Conservation (phyloP, 2,113 vertebrate genomes). For the Murina feae region DNA sequence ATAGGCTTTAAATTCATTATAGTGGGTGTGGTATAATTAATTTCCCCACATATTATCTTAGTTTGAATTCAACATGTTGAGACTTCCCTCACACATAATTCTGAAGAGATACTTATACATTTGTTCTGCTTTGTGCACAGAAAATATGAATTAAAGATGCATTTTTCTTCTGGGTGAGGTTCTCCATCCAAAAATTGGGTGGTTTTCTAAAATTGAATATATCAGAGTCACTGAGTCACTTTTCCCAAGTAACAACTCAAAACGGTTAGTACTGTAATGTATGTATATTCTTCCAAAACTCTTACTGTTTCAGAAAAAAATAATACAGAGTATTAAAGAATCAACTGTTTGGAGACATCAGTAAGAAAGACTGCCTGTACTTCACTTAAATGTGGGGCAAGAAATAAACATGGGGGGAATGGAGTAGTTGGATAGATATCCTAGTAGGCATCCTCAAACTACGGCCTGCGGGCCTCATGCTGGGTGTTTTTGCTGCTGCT, state of each 20-base stretch:
- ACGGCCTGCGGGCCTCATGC: too few species aligned
- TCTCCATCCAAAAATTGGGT: neutral
- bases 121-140: neutral
- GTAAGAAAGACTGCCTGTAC: neutral
- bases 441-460: too few species aligned
- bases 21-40: neutral
- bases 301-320: neutral
- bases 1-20: neutral
- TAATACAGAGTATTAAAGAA: neutral
- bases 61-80: neutral
- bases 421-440: neutral
- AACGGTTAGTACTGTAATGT: neutral
- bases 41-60: neutral
- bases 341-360: neutral
- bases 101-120: neutral
- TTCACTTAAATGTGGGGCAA: neutral
- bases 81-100: neutral
- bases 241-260: neutral
- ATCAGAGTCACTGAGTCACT: neutral
- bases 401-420: neutral
- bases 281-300: neutral
- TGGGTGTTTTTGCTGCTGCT: too few species aligned
- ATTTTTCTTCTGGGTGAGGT: neutral
- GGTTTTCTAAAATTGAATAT: neutral
- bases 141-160: neutral